Percentiles rank a stretch among this genome's conserved stretches.
Conservation (phyloP, 2,797 vertebrate species). For the Anolis apletophallus region DNA sequence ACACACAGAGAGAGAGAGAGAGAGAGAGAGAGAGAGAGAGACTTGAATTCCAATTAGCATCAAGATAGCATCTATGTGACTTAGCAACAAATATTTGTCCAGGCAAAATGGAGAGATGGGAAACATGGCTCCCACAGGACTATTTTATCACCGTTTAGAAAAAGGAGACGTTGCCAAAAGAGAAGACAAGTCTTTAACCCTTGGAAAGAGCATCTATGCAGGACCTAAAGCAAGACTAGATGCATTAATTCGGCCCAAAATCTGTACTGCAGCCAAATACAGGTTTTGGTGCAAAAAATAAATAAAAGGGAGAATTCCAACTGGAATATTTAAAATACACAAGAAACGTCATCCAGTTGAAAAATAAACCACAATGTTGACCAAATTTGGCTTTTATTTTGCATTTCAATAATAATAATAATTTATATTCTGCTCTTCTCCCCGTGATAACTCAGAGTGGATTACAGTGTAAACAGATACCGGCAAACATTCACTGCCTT, state of each 20-base stretch:
- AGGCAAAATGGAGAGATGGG: neutral
- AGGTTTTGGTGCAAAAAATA: neutral
- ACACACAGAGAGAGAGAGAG: too few relatives aligned
- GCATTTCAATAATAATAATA: neutral
- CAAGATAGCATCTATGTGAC: neutral
- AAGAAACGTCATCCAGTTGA: neutral
- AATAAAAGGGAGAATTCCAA: constrained; percentile 1
- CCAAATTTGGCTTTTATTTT: neutral
- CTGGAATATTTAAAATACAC: neutral
- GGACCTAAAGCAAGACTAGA: neutral
- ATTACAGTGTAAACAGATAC: too few relatives aligned
- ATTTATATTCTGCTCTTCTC: too few relatives aligned
- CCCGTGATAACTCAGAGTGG: too few relatives aligned
- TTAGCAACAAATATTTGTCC: neutral
- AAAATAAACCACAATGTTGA: neutral
- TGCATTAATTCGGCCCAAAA: constrained; percentile 4
- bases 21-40: too few relatives aligned
- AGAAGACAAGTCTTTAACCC: neutral
- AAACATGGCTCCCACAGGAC: neutral
- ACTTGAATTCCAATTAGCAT: neutral
- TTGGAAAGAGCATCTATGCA: neutral
- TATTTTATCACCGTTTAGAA: neutral
- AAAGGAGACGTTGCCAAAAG: neutral
- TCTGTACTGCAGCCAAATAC: constrained; percentile 9
- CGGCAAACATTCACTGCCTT: too few relatives aligned